Evolutionary conservation across 2,888 invertebrate species (phyloP).

Genomic region (Fabriciana adippe): DNA sequence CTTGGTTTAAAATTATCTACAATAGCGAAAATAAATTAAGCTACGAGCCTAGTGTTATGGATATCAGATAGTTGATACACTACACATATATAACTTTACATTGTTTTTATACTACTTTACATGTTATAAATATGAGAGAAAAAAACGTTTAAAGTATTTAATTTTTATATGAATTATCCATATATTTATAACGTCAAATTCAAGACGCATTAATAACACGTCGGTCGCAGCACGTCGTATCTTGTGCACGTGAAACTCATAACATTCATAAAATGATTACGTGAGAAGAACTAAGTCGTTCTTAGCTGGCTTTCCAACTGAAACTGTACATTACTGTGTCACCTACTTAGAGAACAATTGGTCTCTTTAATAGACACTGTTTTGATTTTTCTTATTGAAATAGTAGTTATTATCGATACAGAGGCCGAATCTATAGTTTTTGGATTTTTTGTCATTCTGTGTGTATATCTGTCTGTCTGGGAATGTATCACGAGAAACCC

Average conservation of each 20-base stretch:
- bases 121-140: not conserved
- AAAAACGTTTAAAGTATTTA: constrained; percentile 7
- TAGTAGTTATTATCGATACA: no score
- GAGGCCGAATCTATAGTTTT: no score
- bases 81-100: no score
- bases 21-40: no score
- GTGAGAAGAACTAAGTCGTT: constrained; percentile 55
- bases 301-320: constrained; percentile 36
- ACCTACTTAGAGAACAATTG: constrained; percentile 9
- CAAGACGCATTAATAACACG: constrained; percentile 55
- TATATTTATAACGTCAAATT: constrained; percentile 35
- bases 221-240: constrained; percentile 53
- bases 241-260: constrained; percentile 61
- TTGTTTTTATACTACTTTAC: no score
- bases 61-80: no score
- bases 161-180: constrained; percentile 31
- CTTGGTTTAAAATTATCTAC: no score
- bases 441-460: no score
- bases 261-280: constrained; percentile 70
- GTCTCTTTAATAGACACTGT: constrained; percentile 2
- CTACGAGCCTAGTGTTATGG: no score
- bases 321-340: constrained; percentile 8
- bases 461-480: no score
- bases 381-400: no score
- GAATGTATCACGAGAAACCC: no score